Base-by-base conservation (phyloP, 2,888 invertebrate species). In the Cecidostiba fungosa region DNA sequence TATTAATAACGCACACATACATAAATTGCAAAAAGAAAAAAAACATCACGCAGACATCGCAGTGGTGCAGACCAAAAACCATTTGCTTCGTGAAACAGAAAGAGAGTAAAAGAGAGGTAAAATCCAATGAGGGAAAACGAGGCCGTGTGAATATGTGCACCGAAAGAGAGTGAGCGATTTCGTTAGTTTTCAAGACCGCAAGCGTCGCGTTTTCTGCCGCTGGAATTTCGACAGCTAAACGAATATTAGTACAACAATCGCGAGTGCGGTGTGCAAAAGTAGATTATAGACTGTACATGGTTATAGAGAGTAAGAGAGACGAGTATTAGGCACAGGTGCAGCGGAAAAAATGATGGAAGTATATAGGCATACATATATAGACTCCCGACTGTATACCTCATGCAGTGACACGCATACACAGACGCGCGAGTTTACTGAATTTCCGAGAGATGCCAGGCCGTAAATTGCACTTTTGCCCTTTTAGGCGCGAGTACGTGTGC, bases 391-490 rank as follows among this genome's bases (percentile, higher is more conserved):
- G 1, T 43, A 10, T 43, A 43, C 12, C 12, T 26, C 50, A 59
- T 73, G 69, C 26, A 29, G 59, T 62, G 50, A 54, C 43, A 36
- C 76, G 23, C n/a, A n/a, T n/a, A n/a, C n/a, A n/a, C n/a, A n/a
- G n/a, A n/a, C 16, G 66, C 59, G 73, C 77, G 66, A 83, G 73
- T 86, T 80, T 23, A 84, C 86, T 86, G 77, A 78, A 47, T 81
- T 85, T 85, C 79, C 74, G 74, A 69, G 78, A 76, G 59, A 36
- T 6, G 36, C 4, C 8, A 10, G 12, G 10, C 39, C 59, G 47
- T 83, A 76, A 83, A 86, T 84, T 84, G 73, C 39, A 39, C 73
- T 66, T 82, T 74, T 81, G 29, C 69, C 66, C 23, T 80, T 70
- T 76, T 70, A 47, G 8, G 32, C 32, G 47, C 78, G 69, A 3